Evolutionary conservation across 2,888 invertebrate species (phyloP), one percentile per base, ranked within the genome.

Genomic region (Orchestes rusci): DNA sequence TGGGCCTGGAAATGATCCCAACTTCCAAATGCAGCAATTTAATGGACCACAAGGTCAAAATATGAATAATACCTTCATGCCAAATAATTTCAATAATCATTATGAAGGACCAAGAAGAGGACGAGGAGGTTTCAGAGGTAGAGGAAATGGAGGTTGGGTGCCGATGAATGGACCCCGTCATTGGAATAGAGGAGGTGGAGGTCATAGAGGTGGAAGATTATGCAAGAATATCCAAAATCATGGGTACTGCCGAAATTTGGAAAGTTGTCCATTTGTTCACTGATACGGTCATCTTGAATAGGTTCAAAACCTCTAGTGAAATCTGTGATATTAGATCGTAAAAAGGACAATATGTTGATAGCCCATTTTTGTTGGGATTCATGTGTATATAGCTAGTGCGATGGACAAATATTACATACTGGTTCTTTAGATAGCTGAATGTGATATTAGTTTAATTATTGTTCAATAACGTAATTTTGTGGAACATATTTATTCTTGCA

Each of bases 221-320:
- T 91, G 90, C 63, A 81, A 84, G 63, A 84, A 86, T 64, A 84
- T 84, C 60, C 81, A 83, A 63, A 80, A 82, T 58, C 80, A 77
- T 56, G 90, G 90, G 1, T 84, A 79, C 49, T 92, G 92, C 69
- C 73, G 86, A 38, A 79, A 84, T 62, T 87, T 86, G 42, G 84
- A 84, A 56, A 81, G 81, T 56, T 93, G 92, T 69, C 79, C 81
- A 40, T 92, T 84, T 66, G 70, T 88, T 55, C 92, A 92, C 72
- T 86, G 10, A 23, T 23, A 10, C n/a, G n/a, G n/a, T n/a, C n/a
- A n/a, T n/a, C n/a, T n/a, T n/a, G 46, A 16, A 20, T 45, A 29
- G 7, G 20, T 3, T 10, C 16, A n/a, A 5, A 23, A 8, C 23
- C 23, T 23, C 8, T 5, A 7, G 19, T 10, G 19, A 45, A 18